A percentile compares a stretch with the other conserved stretches of the same genome.
Evolutionary conservation across 2,797 vertebrate species (phyloP).

Genomic region (Triplophysa yarkandensis): DNA sequence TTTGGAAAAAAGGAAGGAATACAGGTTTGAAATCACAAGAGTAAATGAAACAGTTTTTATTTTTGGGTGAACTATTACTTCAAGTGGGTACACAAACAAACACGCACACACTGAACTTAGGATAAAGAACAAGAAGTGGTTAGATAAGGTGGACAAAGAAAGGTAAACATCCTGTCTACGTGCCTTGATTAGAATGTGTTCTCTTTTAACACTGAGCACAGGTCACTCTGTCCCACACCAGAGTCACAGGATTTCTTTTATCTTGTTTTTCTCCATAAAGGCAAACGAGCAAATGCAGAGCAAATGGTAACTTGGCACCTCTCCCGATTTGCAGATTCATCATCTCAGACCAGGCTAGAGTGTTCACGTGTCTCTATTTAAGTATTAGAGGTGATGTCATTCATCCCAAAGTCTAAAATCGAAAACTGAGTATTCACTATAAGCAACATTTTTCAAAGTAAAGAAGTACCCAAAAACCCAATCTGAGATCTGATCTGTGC

Average conservation of each 20-base stretch:
- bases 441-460: neutral
- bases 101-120: slow-evolving; percentile 5
- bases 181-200: slow-evolving; percentile 42
- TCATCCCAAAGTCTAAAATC: neutral
- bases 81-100: neutral
- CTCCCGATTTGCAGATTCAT: neutral
- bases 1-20: too few species aligned
- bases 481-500: neutral
- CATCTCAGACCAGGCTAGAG: neutral
- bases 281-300: neutral
- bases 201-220: slow-evolving; percentile 50
- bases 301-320: neutral
- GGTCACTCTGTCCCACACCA: slow-evolving; percentile 34
- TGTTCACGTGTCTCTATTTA: neutral
- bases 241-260: neutral
- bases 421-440: neutral
- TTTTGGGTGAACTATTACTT: too few species aligned
- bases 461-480: neutral
- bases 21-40: too few species aligned
- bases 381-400: neutral
- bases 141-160: slow-evolving; percentile 48
- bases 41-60: too few species aligned
- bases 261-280: neutral
- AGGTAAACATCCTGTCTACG: slow-evolving; percentile 55
- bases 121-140: slow-evolving; percentile 37